phyloP scores from a whole-genome alignment of 2,888 invertebrate species.

The Heteromurus nitidus region DNA sequence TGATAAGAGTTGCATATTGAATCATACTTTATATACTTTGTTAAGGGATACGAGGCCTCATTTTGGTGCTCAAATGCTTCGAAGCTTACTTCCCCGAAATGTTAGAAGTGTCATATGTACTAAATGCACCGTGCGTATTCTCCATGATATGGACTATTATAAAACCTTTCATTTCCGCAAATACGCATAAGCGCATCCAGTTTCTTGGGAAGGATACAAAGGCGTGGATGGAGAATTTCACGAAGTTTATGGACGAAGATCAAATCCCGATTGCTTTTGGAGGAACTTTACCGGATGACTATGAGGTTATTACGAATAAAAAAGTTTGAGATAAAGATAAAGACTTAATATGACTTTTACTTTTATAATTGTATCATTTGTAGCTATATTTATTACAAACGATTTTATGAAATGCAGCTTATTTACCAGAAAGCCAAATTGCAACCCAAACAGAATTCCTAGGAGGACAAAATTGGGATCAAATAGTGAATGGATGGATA shows the following conservation, averaged over 20 bases:
- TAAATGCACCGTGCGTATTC: slow-evolving; percentile 54
- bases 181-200: slow-evolving; percentile 35
- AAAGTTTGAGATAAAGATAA: too few relatives aligned
- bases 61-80: slow-evolving; percentile 48
- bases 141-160: slow-evolving; percentile 45
- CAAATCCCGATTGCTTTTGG: slow-evolving; percentile 45
- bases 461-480: too few relatives aligned
- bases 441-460: too few relatives aligned
- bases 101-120: slow-evolving; percentile 29
- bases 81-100: slow-evolving; percentile 53
- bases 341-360: too few relatives aligned
- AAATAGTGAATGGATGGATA: too few relatives aligned
- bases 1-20: background rate
- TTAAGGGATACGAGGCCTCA: slow-evolving; percentile 34
- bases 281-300: slow-evolving; percentile 38
- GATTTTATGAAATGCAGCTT: too few relatives aligned
- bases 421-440: too few relatives aligned
- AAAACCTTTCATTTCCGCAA: slow-evolving; percentile 49
- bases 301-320: too few relatives aligned
- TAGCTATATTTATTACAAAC: too few relatives aligned
- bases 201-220: slow-evolving; percentile 42
- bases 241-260: slow-evolving; percentile 35
- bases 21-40: too few relatives aligned
- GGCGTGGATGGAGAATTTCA: slow-evolving; percentile 35
- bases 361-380: too few relatives aligned